Evolutionary conservation across 2,797 vertebrate species (phyloP).

Genomic region (Sitta carolinensis): DNA sequence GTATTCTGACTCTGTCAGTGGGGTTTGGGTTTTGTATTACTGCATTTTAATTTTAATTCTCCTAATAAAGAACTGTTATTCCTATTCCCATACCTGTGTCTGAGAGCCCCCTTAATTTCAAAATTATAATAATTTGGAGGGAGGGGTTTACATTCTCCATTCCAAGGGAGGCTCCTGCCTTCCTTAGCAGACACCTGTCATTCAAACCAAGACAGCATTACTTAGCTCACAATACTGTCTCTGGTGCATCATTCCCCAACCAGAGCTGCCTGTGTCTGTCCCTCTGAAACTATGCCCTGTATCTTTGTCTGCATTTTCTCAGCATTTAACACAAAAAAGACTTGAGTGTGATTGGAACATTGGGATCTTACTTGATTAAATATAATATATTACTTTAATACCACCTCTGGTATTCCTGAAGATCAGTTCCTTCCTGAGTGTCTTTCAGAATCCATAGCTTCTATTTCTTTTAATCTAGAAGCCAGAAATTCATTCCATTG

Average conservation of each 20-base stretch:
- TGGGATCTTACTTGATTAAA: not conserved
- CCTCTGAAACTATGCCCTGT: not conserved
- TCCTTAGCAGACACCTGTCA: too few species aligned
- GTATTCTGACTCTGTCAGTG: too few species aligned
- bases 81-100: too few species aligned
- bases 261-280: not conserved
- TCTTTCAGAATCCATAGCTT: not conserved
- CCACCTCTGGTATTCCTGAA: not conserved
- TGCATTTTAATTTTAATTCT: too few species aligned
- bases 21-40: too few species aligned
- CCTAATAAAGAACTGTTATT: too few species aligned
- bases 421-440: rapidly evolving
- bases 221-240: not conserved
- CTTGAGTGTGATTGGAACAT: not conserved
- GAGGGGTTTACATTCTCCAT: too few species aligned
- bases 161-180: too few species aligned
- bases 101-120: too few species aligned
- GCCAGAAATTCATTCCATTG: not conserved
- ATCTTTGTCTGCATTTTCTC: not conserved
- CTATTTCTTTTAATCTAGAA: not conserved
- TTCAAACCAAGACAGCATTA: not conserved
- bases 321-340: not conserved
- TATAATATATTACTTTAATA: not conserved
- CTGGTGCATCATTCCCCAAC: rapidly evolving
- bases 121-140: too few species aligned